Base-by-base conservation (phyloP, 2,888 invertebrate species). In the Scaptomyza flava region DNA sequence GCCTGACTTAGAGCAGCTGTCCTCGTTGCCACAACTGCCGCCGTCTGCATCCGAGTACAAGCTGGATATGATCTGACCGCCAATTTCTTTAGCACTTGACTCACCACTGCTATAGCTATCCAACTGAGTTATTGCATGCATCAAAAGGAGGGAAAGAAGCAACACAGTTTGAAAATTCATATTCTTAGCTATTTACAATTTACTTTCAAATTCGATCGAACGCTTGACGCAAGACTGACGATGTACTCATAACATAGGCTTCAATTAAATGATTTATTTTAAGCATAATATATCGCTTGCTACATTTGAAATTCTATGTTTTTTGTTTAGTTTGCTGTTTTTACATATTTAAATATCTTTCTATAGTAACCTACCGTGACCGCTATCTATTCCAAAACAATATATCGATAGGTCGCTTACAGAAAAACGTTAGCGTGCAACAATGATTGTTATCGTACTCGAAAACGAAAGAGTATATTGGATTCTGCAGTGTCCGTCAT, bases 101-200 rank as follows among this genome's bases (percentile, higher is more conserved):
- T 41, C 33, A 6, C 36, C 72, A 9, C 58, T 61, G 52, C 65
- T 67, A 41, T 43, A 56, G 68, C 83, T 53, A 17, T 75, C 46
- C 51, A 80, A 50, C 27, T 31, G 51, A 6, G 67, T 31, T 9
- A 68, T 27, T 27, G 52, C 54, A 27, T 64, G 62, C 45, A 73
- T 42, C 43, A 74, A 17, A 36, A 71, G 3, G 3, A 81, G 51
- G 1, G 68, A 9, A 9, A 64, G 38, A 0, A 81, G n/a, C 12
- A 79, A 14, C 23, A 47, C 42, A 33, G 46, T 66, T 6, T 48
- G 27, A 36, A 31, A 34, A 47, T 60, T 33, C 66, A 77, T 77
- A 57, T 72, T 79, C 48, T 46, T 23, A 60, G 31, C 41, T 50
- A 46, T 46, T 68, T 52, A 27, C 38, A 46, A 23, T 12, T 14